Base-by-base conservation (phyloP, 2,797 vertebrate genomes). In the Spondyliosoma cantharus region DNA sequence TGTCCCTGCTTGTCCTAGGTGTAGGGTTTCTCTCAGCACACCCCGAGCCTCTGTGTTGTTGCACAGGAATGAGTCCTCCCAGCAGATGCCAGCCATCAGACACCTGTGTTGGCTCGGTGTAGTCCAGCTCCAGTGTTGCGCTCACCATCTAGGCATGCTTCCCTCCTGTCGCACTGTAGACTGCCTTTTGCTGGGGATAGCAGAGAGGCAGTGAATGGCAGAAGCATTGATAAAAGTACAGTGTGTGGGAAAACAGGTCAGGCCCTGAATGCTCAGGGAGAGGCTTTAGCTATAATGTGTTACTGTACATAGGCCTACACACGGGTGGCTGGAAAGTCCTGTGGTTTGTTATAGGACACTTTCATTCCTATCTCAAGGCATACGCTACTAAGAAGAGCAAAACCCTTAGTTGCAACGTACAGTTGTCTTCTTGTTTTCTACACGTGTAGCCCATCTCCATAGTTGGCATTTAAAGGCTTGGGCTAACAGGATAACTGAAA, bases 51-150 rank as follows among this genome's bases (percentile, higher is more conserved):
- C 58, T 71, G 69, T 52, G 2, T 56, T 52, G 58, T 74, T 80
- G 78, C 0, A 15, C 64, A 75, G 86, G 85, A 91, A 92, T 90
- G 82, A 90, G 85, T 78, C 75, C 81, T 89, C 78, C 73, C 72
- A 89, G 89, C 90, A 91, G 64, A 91, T 86, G 72, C 74, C 86
- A 76, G 90, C 87, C 82, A 92, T 87, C 71, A 86, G 89, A 92
- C 84, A 88, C 91, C 68, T 46, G 65, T 3, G 19, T 59, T 68
- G 81, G 75, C 74, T 67, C 5, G n/a, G 70, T 75, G 17, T 56
- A 75, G 78, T 70, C 43, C 71, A n/a, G 42, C 71, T 37, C 1
- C 32, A 78, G 67, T 37, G 59, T 64, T 76, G 72, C 19, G 37
- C 56, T 81, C 79, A 73, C 58, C 4, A 7, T 65, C 25, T 62